phyloP scores from a whole-genome alignment of 2,113 vertebrate genomes.

The Phalacrocorax carbo region DNA sequence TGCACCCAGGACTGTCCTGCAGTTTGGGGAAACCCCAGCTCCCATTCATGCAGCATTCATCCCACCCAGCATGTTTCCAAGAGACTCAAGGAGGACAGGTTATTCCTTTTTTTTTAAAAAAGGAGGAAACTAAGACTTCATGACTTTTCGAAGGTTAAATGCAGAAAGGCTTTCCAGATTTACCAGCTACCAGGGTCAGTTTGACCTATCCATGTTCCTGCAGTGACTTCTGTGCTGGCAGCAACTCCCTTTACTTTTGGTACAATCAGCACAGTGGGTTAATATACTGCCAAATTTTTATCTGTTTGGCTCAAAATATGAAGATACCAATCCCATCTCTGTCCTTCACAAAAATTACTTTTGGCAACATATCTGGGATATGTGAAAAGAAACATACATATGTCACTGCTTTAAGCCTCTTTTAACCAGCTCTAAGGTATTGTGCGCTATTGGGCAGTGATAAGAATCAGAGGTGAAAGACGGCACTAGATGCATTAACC shows the following conservation, averaged over 20 bases:
- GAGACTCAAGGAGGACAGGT: not conserved
- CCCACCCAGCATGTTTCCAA: not conserved
- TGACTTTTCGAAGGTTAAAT: not conserved
- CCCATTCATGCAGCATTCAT: accelerated
- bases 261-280: accelerated
- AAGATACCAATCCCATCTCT: not conserved
- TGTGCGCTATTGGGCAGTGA: not conserved
- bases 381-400: not conserved
- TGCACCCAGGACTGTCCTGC: accelerated
- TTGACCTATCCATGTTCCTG: not conserved
- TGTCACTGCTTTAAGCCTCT: not conserved
- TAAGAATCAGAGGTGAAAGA: not conserved
- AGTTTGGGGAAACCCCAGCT: not conserved
- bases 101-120: not conserved
- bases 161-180: not conserved
- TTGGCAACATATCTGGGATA: not conserved
- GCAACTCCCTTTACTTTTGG: not conserved
- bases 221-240: not conserved
- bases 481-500: not conserved
- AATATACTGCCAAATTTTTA: not conserved
- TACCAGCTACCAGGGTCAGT: not conserved
- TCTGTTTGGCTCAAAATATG: not conserved
- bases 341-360: not conserved
- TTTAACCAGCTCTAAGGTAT: not conserved
- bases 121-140: not conserved